Percentiles rank a stretch among this genome's conserved stretches.
Conservation (phyloP, 2,797 vertebrate species). For the Clarias laeviceps region DNA sequence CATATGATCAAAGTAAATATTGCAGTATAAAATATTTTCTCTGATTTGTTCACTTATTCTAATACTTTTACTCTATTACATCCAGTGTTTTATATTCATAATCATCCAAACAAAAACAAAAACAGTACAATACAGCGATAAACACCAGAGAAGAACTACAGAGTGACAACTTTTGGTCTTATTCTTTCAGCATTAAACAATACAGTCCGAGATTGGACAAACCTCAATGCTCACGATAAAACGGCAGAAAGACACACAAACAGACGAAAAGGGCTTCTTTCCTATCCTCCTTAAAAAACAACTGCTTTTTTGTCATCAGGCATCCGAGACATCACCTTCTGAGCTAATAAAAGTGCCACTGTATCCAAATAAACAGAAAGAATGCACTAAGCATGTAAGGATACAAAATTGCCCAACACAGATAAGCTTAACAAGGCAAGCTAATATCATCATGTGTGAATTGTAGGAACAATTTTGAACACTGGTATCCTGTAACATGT, state of each 20-base stretch:
- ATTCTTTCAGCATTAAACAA: constrained; percentile 57
- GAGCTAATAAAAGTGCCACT: constrained; percentile 43
- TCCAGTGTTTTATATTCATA: constrained; percentile 59
- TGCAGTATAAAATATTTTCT: constrained; percentile 64
- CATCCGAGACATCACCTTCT: constrained; percentile 27
- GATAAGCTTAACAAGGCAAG: constrained; percentile 14
- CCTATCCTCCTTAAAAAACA: constrained; percentile 24
- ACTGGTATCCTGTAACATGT: constrained; percentile 10
- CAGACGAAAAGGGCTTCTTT: constrained; percentile 23
- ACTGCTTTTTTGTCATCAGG: constrained; percentile 15
- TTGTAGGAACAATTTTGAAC: constrained; percentile 2
- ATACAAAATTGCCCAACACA: neutral
- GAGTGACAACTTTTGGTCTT: constrained; percentile 55
- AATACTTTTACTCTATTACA: constrained; percentile 59
- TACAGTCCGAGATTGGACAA: constrained; percentile 36
- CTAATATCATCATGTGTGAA: neutral
- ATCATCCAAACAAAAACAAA: constrained; percentile 59
- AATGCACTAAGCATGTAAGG: neutral
- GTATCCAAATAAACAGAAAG: constrained; percentile 24
- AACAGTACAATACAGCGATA: constrained; percentile 60
- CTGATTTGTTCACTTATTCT: constrained; percentile 57
- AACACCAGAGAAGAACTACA: constrained; percentile 56
- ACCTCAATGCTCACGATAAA: constrained; percentile 53
- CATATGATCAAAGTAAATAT: constrained; percentile 70
- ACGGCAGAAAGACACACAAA: constrained; percentile 53